Base-by-base conservation (phyloP, 1,140 invertebrate genomes). In the Neuroterus valhalla region DNA sequence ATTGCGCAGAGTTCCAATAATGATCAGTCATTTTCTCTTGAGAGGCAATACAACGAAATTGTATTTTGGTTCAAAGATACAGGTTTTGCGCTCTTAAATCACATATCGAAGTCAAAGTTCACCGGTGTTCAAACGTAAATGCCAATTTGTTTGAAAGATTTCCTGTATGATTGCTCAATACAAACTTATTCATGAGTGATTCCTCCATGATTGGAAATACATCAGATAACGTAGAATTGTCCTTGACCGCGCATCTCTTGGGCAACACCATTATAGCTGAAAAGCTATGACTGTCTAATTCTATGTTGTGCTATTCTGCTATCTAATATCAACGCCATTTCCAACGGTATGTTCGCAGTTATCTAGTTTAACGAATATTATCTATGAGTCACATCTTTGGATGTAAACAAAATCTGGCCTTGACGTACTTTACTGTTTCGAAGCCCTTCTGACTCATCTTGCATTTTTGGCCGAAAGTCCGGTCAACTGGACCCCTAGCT, bases 141-240 rank as follows among this genome's bases (percentile, higher is more conserved):
- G 6, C 46, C 15, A n/a, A 48, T 19, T 48, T 48, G 46, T 1
- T 15, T 48, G 46, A 15, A 48, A 48, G 46, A 48, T 48, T 17
- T 48, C 17, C 46, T 48, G 46, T 6, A 17, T 17, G 2, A 48
- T 15, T 48, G 17, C n/a, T 15, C 46, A 3, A 17, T 48, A 48
- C 1, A 19, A 19, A 48, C 17, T 17, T 17, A 48, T 48, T 48
- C 17, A 48, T 48, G 31, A 31, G 31, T 31, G 31, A 31, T 48
- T 48, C 46, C 46, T 48, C 46, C 6, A 31, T 31, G 17, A 48
- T 48, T 48, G 46, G 46, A 48, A 48, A 17, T 17, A 17, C 46
- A 48, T 2, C 46, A 74, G 78, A 19, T 66, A 71, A 48, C 55
- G 23, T 46, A 50, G 67, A 74, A 80, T 66, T 74, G 31, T 31